Percentiles rank a stretch among this genome's conserved stretches.
phyloP scores from a whole-genome alignment of 2,797 vertebrate species.

The Pteropus rufus region DNA sequence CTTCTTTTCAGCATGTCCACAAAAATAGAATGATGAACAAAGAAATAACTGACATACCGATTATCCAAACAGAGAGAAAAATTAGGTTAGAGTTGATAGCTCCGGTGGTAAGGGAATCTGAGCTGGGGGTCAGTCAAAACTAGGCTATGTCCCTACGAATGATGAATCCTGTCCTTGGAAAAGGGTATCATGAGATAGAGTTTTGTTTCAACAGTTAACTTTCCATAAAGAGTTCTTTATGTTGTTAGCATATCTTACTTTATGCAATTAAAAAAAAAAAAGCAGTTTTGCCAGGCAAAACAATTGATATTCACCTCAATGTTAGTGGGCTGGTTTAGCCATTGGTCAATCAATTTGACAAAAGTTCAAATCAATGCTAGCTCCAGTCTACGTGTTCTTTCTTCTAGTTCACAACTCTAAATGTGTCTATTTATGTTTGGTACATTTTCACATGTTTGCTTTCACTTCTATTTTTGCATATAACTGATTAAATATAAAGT shows the following conservation, averaged over 20 bases:
- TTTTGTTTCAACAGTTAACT: neutral
- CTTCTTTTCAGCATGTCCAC: neutral
- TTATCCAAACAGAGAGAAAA: neutral
- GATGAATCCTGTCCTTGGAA: neutral
- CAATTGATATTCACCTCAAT: neutral
- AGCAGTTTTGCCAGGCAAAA: neutral
- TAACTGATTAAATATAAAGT: constrained; percentile 31
- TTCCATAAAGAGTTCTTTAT: neutral
- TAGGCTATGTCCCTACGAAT: neutral
- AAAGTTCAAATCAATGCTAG: constrained; percentile 38
- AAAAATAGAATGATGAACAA: neutral
- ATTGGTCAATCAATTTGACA: neutral
- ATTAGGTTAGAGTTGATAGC: neutral
- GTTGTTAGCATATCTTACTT: neutral
- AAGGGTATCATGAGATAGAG: neutral
- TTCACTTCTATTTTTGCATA: constrained; percentile 24
- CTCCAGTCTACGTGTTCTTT: neutral
- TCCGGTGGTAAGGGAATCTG: neutral
- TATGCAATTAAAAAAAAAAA: neutral
- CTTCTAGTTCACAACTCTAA: constrained; percentile 16
- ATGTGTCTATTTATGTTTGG: neutral
- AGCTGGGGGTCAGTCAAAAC: neutral
- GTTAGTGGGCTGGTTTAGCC: neutral
- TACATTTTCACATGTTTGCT: neutral
- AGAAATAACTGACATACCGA: neutral